A percentile compares a stretch with the other conserved stretches of the same genome.
Conservation (phyloP, 2,888 invertebrate genomes). For the Elegia similella region DNA sequence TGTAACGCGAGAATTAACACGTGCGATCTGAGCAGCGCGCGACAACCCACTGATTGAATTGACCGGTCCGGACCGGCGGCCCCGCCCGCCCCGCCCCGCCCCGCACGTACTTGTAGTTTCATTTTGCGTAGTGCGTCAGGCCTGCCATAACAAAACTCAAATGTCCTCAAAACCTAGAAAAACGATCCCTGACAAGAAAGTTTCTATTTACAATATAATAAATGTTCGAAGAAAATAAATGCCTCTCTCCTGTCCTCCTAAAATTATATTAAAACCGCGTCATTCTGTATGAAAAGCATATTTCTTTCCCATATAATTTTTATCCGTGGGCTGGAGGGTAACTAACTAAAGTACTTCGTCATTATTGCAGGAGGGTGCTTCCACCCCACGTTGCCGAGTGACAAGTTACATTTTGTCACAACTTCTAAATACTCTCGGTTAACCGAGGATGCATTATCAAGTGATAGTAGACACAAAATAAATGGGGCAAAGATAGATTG, state of each 20-base stretch:
- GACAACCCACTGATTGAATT: too few species aligned
- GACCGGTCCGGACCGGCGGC: too few species aligned
- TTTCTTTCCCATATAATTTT: constrained; percentile 6
- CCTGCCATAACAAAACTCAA: too few species aligned
- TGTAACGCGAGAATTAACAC: too few species aligned
- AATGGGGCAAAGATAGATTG: too few species aligned
- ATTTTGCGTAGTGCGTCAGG: too few species aligned
- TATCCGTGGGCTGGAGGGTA: background rate
- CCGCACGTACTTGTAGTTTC: too few species aligned
- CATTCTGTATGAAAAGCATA: constrained; percentile 7
- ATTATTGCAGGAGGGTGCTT: constrained; percentile 17
- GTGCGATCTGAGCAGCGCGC: too few species aligned
- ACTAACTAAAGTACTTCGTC: constrained; percentile 19
- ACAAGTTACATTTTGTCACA: constrained; percentile 7
- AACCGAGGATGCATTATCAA: background rate
- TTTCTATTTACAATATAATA: background rate
- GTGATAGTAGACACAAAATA: background rate
- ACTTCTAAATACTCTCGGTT: background rate
- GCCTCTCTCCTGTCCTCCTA: background rate
- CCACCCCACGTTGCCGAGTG: constrained; percentile 10
- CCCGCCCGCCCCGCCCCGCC: too few species aligned
- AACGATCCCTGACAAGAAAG: background rate
- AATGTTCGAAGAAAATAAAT: background rate
- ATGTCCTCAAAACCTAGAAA: background rate
- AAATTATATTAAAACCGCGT: background rate